phyloP scores from a whole-genome alignment of 1,140 invertebrate genomes.

The Triops longicaudatus region DNA sequence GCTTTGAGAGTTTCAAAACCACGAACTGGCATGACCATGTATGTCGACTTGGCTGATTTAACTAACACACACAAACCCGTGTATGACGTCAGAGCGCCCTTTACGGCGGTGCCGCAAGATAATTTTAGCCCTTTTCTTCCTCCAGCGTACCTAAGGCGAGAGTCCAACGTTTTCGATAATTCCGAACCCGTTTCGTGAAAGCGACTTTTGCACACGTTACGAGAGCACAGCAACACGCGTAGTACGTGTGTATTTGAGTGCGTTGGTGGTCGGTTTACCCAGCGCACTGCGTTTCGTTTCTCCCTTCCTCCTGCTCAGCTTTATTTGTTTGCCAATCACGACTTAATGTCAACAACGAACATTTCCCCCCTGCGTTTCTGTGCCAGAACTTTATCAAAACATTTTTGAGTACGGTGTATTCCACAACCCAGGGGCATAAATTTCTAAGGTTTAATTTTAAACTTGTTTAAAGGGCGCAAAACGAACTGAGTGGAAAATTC shows the following conservation, averaged over 20 bases:
- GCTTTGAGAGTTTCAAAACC: neutral
- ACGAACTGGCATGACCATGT: neutral
- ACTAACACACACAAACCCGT: neutral
- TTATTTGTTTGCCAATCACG: neutral
- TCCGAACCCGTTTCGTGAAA: neutral
- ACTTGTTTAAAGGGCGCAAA: too few species aligned
- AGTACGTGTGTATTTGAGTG: neutral
- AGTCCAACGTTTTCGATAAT: neutral
- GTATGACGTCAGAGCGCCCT: neutral
- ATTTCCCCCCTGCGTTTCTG: neutral
- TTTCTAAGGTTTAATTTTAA: too few species aligned
- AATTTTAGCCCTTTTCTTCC: slow-evolving; percentile 12
- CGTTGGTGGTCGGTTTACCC: slow-evolving; percentile 3
- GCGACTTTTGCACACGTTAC: neutral
- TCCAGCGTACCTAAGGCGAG: neutral
- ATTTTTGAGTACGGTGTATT: neutral
- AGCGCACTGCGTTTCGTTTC: neutral
- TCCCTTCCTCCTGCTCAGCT: neutral
- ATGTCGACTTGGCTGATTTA: slow-evolving; percentile 6
- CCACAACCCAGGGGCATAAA: too few species aligned
- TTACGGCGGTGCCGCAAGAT: neutral
- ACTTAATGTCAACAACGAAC: neutral
- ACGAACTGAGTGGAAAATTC: neutral
- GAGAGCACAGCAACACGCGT: neutral
- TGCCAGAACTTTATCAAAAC: neutral